These are phyloP conservation scores for Beaufortia kweichowensis DNA, from an alignment of 2,113 vertebrate species.

Conservation along the genomic window DNA sequence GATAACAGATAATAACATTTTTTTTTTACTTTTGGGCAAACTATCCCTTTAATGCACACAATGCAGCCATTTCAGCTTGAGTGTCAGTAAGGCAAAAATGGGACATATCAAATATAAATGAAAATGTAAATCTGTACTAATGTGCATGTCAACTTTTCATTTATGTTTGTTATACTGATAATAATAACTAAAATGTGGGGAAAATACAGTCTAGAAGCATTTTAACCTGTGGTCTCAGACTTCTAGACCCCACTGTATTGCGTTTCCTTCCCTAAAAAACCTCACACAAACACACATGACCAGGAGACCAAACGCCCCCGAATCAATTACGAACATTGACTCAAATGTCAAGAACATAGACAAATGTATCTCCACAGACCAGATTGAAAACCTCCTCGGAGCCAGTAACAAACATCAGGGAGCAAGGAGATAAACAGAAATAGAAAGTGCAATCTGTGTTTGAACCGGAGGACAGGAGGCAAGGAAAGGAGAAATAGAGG, in stretches of 20 bases:
- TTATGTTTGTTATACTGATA: no score
- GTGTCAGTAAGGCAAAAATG: no score
- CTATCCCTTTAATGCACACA: no score
- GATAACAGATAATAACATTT: no score
- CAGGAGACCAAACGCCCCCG: conserved; percentile 66
- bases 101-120: no score
- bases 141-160: no score
- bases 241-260: background rate
- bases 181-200: no score
- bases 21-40: no score
- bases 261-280: background rate
- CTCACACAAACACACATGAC: conserved; percentile 39
- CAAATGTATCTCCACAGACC: conserved; percentile 63
- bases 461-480: conserved; percentile 42
- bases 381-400: conserved; percentile 66
- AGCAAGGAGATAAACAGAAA: conserved; percentile 3
- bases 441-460: conserved; percentile 12
- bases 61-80: no score
- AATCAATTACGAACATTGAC: conserved; percentile 68
- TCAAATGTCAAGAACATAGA: conserved; percentile 59
- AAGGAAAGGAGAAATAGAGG: conserved; percentile 42
- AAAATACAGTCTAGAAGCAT: no score
- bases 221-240: no score
- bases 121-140: no score
- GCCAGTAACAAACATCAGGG: conserved; percentile 8